Evolutionary conservation across 2,888 invertebrate species (phyloP).

Genomic region (Eupithecia insigniata): DNA sequence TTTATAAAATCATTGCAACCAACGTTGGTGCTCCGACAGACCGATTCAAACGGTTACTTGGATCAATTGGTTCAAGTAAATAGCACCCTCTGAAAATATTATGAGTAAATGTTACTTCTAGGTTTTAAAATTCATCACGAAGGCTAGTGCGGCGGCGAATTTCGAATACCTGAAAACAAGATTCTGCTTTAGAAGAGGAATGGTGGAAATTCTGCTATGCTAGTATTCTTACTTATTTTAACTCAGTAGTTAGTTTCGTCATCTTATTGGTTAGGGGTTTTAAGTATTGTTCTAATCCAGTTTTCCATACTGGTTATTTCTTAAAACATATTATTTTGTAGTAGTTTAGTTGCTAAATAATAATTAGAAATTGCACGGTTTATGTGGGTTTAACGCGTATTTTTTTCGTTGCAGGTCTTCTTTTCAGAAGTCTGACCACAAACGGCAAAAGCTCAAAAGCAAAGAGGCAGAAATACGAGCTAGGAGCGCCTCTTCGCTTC

Average conservation of each 20-base stretch:
- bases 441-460: slow-evolving; percentile 85
- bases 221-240: slow-evolving; percentile 20
- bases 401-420: slow-evolving; percentile 73
- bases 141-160: neutral
- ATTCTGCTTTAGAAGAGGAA: neutral
- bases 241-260: neutral
- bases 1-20: neutral
- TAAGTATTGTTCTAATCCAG: neutral
- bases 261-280: neutral
- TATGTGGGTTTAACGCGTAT: neutral
- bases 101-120: neutral
- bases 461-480: slow-evolving; percentile 81
- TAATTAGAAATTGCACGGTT: neutral
- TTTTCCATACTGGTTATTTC: neutral
- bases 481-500: slow-evolving; percentile 72
- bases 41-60: neutral
- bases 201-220: slow-evolving; percentile 16
- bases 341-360: neutral
- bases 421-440: slow-evolving; percentile 84
- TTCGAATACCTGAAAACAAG: neutral
- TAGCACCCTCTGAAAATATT: neutral
- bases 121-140: neutral
- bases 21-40: neutral
- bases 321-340: neutral
- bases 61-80: neutral